Conservation (phyloP, 2,113 vertebrate genomes). For the Eurypyga helias region DNA sequence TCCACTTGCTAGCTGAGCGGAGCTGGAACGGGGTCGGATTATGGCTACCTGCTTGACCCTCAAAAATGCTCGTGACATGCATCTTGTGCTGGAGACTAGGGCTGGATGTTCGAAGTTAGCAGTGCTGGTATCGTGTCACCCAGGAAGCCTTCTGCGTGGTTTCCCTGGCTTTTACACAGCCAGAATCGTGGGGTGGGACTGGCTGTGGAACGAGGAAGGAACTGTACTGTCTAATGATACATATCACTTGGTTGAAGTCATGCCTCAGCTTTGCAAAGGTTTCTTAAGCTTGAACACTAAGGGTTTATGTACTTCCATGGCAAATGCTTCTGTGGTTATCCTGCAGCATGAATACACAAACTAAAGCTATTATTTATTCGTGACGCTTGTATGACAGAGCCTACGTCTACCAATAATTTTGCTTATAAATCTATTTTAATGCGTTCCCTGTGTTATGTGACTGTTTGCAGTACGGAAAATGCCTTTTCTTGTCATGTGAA, state of each 20-base stretch:
- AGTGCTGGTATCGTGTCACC: background rate
- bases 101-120: background rate
- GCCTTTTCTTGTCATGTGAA: background rate
- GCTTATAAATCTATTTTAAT: conserved; percentile 48
- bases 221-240: background rate
- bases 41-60: background rate
- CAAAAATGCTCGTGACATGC: background rate
- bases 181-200: background rate
- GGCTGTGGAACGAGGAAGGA: no score
- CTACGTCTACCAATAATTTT: conserved; percentile 45
- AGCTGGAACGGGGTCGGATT: background rate
- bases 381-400: conserved; percentile 47
- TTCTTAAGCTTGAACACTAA: background rate
- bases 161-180: background rate
- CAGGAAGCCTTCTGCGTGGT: background rate
- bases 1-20: background rate
- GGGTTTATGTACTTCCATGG: background rate
- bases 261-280: background rate
- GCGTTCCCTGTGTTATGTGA: conserved; percentile 13
- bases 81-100: background rate
- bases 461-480: background rate
- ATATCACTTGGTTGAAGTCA: background rate
- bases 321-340: background rate
- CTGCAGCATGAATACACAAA: conserved; percentile 1
- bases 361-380: conserved; percentile 22